Base-by-base conservation (phyloP, 2,113 vertebrate genomes). In the Gila orcuttii region DNA sequence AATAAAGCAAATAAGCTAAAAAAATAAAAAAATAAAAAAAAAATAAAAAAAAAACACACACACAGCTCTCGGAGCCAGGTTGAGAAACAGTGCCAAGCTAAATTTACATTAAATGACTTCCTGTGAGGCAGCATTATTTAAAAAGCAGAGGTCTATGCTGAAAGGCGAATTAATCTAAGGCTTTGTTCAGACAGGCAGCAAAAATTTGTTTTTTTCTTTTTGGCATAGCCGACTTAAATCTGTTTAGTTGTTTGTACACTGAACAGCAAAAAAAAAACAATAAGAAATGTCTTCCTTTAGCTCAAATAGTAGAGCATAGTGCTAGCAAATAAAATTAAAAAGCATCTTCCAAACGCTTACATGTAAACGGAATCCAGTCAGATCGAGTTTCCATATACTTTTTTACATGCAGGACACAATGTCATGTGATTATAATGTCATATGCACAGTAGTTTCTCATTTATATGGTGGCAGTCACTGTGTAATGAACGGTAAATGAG, bases 41-140 rank as follows among this genome's bases (percentile, higher is more conserved):
- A 42, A 42, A 42, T 4, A 42, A 64, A 50, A 15, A 50, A 52
- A 15, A n/a, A n/a, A n/a, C n/a, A n/a, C n/a, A 39, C 36, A 39
- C 36, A 52, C 92, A 83, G 88, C 62, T 91, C 91, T 93, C 86
- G 83, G 90, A 86, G 89, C 79, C 66, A 91, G 85, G 36, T 90
- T 92, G 39, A 12, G 21, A 74, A 74, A 7, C 71, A 45, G 23
- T 74, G 23, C 71, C 39, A 47, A 45, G 71, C 23, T 57, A 78
- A 78, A 55, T 33, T 21, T 57, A 31, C 47, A 78, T 12, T 57
- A 57, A 78, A 78, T 23, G 17, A 19, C 74, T 55, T 77, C n/a
- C 45, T 77, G 47, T 52, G 47, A 77, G 13, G 74, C n/a, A 55
- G 55, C 15, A 77, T 57, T 23, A 55, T 23, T 31, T 55, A 50